Evolutionary conservation across 2,888 invertebrate genomes (phyloP).

Genomic region (Ellobium chinense): DNA sequence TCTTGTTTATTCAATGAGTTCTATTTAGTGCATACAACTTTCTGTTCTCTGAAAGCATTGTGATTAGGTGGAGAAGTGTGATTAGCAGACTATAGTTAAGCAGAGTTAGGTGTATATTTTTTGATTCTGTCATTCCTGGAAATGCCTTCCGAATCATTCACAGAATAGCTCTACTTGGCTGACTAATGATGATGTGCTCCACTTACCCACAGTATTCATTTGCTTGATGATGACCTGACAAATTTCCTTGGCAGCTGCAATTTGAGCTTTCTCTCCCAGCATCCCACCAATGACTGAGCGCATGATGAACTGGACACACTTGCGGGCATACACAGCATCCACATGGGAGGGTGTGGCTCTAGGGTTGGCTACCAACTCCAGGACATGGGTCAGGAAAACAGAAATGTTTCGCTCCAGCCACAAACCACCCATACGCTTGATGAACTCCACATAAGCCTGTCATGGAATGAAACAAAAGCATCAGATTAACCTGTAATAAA

Average conservation of each 20-base stretch:
- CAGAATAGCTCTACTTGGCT: too few relatives aligned
- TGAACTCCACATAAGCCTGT: conserved; percentile 96
- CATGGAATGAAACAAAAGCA: not conserved
- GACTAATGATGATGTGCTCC: too few relatives aligned
- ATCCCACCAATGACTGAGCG: conserved; percentile 94
- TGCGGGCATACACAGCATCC: conserved; percentile 97
- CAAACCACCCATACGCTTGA: conserved; percentile 93
- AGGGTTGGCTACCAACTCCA: conserved; percentile 95
- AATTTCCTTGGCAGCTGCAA: conserved; percentile 93
- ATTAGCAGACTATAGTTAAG: too few relatives aligned
- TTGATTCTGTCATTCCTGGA: too few relatives aligned
- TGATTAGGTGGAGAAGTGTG: too few relatives aligned
- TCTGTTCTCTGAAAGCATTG: too few relatives aligned
- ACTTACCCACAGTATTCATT: conserved; percentile 85
- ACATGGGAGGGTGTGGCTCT: conserved; percentile 97
- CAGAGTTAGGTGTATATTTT: too few relatives aligned
- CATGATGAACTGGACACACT: conserved; percentile 97
- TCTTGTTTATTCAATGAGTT: too few relatives aligned
- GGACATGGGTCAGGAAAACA: conserved; percentile 90
- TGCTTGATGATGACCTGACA: conserved; percentile 94
- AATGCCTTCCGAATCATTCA: too few relatives aligned
- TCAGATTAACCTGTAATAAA: too few relatives aligned
- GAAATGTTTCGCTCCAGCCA: conserved; percentile 97
- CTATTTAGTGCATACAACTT: too few relatives aligned
- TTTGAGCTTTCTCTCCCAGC: conserved; percentile 97